Evolutionary conservation across 2,797 vertebrate species (phyloP).

Genomic region (Macropus fuliginosus): DNA sequence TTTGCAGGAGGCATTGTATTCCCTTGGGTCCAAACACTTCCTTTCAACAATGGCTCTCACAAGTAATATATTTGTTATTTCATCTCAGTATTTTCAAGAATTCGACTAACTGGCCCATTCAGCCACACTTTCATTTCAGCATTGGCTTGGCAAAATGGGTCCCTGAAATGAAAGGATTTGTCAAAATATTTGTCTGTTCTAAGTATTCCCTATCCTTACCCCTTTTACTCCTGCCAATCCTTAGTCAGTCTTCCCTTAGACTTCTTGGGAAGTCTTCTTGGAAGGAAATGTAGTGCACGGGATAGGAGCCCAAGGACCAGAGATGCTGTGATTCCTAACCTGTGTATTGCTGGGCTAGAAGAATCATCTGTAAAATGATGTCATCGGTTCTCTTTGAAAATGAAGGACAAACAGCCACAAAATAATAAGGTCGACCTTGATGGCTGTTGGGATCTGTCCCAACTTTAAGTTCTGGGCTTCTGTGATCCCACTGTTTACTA

Average conservation of each 20-base stretch:
- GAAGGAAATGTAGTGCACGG: not conserved
- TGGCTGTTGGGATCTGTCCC: not conserved
- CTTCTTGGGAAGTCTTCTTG: not conserved
- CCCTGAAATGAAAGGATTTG: not conserved
- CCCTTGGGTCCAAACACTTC: not conserved
- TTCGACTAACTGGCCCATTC: fast-evolving
- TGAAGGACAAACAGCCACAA: not conserved
- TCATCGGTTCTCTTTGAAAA: not conserved
- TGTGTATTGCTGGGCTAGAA: not conserved
- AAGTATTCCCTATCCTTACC: not conserved
- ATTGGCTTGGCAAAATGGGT: not conserved
- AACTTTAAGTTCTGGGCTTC: not conserved
- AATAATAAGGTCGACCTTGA: not conserved
- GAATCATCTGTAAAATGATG: not conserved
- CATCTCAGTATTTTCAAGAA: not conserved
- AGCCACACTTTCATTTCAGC: fast-evolving
- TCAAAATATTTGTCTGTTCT: not conserved
- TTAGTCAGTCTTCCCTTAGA: not conserved
- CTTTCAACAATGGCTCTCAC: fast-evolving
- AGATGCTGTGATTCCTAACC: not conserved
- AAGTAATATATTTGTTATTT: not conserved
- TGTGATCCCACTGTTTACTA: fast-evolving
- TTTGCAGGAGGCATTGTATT: not conserved
- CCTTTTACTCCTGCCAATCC: fast-evolving
- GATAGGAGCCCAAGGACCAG: not conserved